Evolutionary conservation across 2,888 invertebrate species (phyloP), one percentile per base, ranked within the genome.

Genomic region (Leptinotarsa peninsularis): DNA sequence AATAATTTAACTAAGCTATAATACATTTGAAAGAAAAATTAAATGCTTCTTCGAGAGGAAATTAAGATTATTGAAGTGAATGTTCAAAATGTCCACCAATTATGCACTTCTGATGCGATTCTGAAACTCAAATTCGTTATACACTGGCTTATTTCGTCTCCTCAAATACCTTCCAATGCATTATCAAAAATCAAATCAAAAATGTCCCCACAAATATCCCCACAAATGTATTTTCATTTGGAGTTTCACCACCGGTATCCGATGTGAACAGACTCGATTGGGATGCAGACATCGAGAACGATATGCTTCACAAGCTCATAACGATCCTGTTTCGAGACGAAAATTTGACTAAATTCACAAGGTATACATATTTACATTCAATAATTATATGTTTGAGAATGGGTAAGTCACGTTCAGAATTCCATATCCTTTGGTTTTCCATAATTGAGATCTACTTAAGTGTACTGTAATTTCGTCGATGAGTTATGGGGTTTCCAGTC

Each of bases 361-460:
- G 75, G 68, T 75, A 75, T 63, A 43, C 43, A 70, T 73, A 63
- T 76, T 77, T 71, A 70, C 77, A 69, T 72, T 58, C 21, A 54
- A 67, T 75, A 73, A 77, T 77, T 75, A 71, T 49, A 71, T 68
- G 66, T 69, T 63, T 21, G 43, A 50, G 71, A 71, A 73, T 67
- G 71, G 73, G 73, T 69, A 68, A 77, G 77, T 77, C 77, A 77
- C 77, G 63, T 63, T 63, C 63, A 63, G n/a, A 43, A 63, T 27
- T 63, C 43, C 63, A 43, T 33, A 63, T 33, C n/a, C n/a, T 63
- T n/a, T 43, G 63, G 43, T 58, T 33, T 63, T 33, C n/a, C 43
- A 63, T 63, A 63, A 63, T 58, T 63, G 63, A 63, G 63, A 63
- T 18, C 63, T 33, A 63, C 63, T 63, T 33, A 17, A n/a, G 33